phyloP scores from a whole-genome alignment of 2,888 invertebrate species.

The Ornithoptera alexandrae region DNA sequence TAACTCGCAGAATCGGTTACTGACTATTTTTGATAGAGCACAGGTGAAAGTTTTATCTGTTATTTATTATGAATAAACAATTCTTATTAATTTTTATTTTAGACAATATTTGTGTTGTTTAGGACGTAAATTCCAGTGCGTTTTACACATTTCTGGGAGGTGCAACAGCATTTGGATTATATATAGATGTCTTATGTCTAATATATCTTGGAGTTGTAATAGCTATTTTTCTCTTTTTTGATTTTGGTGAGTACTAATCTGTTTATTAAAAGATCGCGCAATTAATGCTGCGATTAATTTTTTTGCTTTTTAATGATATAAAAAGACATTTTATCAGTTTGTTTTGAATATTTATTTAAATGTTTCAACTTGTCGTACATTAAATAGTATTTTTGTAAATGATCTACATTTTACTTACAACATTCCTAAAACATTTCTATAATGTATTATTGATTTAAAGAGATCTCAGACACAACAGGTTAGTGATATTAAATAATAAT shows the following conservation, averaged over 20 bases:
- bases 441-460: too few species aligned
- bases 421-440: too few species aligned
- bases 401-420: too few species aligned
- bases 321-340: too few species aligned
- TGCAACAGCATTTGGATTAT: conserved; percentile 85
- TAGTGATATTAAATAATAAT: conserved; percentile 1
- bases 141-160: conserved; percentile 84
- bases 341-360: too few species aligned
- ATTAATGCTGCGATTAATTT: neutral
- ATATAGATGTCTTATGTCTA: conserved; percentile 85
- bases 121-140: conserved; percentile 85
- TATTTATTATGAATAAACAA: neutral
- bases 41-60: conserved; percentile 59
- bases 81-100: neutral
- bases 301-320: neutral
- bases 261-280: neutral
- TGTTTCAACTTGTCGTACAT: too few species aligned
- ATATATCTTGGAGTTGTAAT: conserved; percentile 83
- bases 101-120: conserved; percentile 29
- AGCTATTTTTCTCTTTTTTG: conserved; percentile 81
- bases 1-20: conserved; percentile 81
- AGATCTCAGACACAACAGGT: too few species aligned
- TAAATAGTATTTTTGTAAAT: too few species aligned
- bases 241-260: conserved; percentile 73
- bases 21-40: conserved; percentile 78